These are phyloP conservation scores for Danio rerio DNA, from an alignment of 2,113 vertebrate genomes.

Conservation along the genomic window GRCz12tu NC_133183.1:30895501-30896000, in stretches of 20 bases:
- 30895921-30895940: conserved; percentile 29
- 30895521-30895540: conserved; percentile 49
- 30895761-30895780: conserved; percentile 5
- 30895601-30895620: conserved; percentile 38
- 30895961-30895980: neutral
- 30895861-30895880: conserved; percentile 19
- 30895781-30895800: neutral
- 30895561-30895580: conserved; percentile 56
- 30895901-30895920: conserved; percentile 36
- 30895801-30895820: conserved; percentile 17
- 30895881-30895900: conserved; percentile 40
- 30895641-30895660: conserved; percentile 32
- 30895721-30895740: conserved; percentile 22
- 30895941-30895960: neutral
- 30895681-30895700: conserved; percentile 53
- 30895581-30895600: conserved; percentile 37
- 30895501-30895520: conserved; percentile 20
- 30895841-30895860: conserved; percentile 32
- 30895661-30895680: conserved; percentile 64
- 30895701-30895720: conserved; percentile 54
- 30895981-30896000: neutral
- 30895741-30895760: conserved; percentile 13
- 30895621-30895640: conserved; percentile 2
- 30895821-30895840: conserved; percentile 39
- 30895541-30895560: conserved; percentile 53